Evolutionary conservation across 1,140 invertebrate genomes (phyloP).

Genomic region (Acyrthosiphon pisum): DNA sequence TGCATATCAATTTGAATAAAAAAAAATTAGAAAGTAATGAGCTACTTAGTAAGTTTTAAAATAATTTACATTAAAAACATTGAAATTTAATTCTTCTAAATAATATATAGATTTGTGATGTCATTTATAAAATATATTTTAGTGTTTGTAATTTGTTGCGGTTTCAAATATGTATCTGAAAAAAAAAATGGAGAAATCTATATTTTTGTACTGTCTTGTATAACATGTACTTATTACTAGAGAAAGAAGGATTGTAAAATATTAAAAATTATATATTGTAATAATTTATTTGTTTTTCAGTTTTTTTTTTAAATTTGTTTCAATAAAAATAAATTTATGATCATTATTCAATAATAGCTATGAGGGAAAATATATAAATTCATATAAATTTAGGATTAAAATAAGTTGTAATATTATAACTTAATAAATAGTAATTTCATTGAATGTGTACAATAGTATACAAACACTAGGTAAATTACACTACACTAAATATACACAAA

Average conservation of each 20-base stretch:
- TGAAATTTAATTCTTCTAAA: neutral
- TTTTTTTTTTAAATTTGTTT: neutral
- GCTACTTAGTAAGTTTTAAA: neutral
- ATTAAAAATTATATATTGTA: neutral
- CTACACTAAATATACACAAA: neutral
- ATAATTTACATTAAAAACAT: neutral
- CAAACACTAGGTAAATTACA: neutral
- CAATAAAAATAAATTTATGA: conserved; percentile 9
- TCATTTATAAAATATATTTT: no score
- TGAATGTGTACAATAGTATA: neutral
- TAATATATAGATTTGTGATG: neutral
- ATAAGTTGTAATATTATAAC: neutral
- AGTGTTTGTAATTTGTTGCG: neutral
- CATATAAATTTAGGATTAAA: neutral
- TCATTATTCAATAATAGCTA: neutral
- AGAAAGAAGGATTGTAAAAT: neutral
- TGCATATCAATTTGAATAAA: no score
- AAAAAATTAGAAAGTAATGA: neutral
- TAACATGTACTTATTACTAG: neutral
- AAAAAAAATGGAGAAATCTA: no score
- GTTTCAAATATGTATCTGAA: neutral
- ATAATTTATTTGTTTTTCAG: neutral
- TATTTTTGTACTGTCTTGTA: neutral
- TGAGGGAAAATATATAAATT: neutral
- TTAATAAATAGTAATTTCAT: neutral